phyloP scores from a whole-genome alignment of 2,797 vertebrate species.

The Enteromius thamalakanensis region DNA sequence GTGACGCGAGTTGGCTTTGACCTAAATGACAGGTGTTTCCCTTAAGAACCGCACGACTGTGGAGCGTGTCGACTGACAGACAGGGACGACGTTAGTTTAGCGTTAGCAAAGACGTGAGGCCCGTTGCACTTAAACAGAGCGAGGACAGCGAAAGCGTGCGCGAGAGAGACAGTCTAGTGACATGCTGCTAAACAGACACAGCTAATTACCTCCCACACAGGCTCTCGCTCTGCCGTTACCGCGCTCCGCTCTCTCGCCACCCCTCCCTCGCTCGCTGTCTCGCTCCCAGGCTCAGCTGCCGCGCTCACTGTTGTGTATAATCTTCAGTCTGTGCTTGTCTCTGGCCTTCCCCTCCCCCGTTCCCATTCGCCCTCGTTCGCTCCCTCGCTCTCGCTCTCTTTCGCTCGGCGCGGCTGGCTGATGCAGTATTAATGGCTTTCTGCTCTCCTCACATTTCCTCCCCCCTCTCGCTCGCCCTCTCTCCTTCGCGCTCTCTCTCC shows the following conservation, averaged over 20 bases:
- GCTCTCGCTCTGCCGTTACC: slow-evolving; percentile 44
- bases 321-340: slow-evolving; percentile 58
- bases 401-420: slow-evolving; percentile 57
- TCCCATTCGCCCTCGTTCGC: slow-evolving; percentile 35
- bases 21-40: background rate
- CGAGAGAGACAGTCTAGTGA: slow-evolving; percentile 51
- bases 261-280: slow-evolving; percentile 28
- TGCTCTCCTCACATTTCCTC: slow-evolving; percentile 55
- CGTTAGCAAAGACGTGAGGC: slow-evolving; percentile 6
- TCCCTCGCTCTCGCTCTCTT: slow-evolving; percentile 40
- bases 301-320: slow-evolving; percentile 58
- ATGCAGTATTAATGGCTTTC: slow-evolving; percentile 68
- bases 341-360: slow-evolving; percentile 44
- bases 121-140: slow-evolving; percentile 7
- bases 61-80: background rate
- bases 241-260: slow-evolving; percentile 30
- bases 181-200: slow-evolving; percentile 64
- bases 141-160: background rate
- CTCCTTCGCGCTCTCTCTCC: slow-evolving; percentile 45
- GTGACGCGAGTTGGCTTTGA: background rate
- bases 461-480: slow-evolving; percentile 50
- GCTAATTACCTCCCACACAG: slow-evolving; percentile 68
- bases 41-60: background rate
- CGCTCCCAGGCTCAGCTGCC: slow-evolving; percentile 55
- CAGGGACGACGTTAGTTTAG: slow-evolving; percentile 5